Conservation (phyloP, 1,140 invertebrate species). For the Coboldia fuscipes region DNA sequence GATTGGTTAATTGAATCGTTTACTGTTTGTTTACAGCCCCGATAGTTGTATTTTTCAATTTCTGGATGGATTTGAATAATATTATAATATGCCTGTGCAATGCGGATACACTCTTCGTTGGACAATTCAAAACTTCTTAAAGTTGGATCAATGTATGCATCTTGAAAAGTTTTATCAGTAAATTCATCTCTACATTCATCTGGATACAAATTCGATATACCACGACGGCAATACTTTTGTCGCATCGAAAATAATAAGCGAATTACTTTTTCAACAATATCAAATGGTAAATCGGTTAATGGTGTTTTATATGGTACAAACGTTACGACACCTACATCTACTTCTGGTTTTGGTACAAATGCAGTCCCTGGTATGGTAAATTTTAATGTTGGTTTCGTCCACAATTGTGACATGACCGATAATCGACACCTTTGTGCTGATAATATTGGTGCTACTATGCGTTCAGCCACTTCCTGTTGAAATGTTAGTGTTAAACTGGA, state of each 20-base stretch:
- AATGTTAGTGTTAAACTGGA: constrained; percentile 85
- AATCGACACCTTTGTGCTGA: constrained; percentile 57
- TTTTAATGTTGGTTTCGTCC: constrained; percentile 59
- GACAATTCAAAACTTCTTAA: constrained; percentile 45
- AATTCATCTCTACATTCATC: constrained; percentile 37
- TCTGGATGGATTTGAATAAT: constrained; percentile 48
- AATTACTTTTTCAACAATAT: constrained; percentile 75
- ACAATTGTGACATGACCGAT: constrained; percentile 87
- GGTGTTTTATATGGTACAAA: constrained; percentile 62
- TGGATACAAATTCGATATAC: constrained; percentile 59
- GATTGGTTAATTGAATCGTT: too few species aligned
- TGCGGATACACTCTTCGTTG: constrained; percentile 52
- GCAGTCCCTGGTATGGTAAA: constrained; percentile 76
- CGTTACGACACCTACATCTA: constrained; percentile 88
- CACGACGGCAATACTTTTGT: constrained; percentile 58
- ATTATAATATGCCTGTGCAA: constrained; percentile 55
- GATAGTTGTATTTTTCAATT: constrained; percentile 42
- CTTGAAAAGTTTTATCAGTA: constrained; percentile 39
- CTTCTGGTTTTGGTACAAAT: constrained; percentile 86
- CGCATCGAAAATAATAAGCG: constrained; percentile 70
- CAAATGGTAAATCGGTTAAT: constrained; percentile 55
- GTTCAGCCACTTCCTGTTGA: constrained; percentile 85
- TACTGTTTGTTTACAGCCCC: constrained; percentile 17
- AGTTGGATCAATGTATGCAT: constrained; percentile 48
- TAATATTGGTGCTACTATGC: constrained; percentile 53